Conservation (phyloP, 2,888 invertebrate genomes). For the Acrobeloides nanus region DNA sequence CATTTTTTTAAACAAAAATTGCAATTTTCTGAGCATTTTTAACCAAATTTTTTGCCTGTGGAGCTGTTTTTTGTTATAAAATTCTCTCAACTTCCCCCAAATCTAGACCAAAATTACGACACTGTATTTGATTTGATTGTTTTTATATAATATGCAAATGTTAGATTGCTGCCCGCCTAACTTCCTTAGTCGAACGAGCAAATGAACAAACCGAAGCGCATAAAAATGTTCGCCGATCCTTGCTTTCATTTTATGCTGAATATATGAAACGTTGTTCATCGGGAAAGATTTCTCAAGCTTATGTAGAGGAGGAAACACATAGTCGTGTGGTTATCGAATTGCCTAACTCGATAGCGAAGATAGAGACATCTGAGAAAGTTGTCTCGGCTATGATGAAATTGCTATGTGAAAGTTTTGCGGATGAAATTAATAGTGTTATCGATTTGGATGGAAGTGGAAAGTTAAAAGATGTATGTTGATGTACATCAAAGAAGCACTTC, state of each 20-base stretch:
- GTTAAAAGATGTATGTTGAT: constrained; percentile 3
- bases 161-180: constrained; percentile 9
- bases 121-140: no score
- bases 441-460: no score
- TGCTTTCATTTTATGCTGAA: constrained; percentile 12
- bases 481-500: not conserved
- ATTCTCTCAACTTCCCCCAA: no score
- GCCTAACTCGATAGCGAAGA: constrained; percentile 1
- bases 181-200: constrained; percentile 13
- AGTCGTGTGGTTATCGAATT: constrained; percentile 1
- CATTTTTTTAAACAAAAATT: no score
- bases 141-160: no score
- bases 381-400: constrained; percentile 15
- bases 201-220: constrained; percentile 10
- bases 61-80: no score
- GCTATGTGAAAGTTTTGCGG: constrained; percentile 15
- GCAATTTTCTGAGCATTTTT: no score
- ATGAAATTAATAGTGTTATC: constrained; percentile 1
- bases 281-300: not conserved
- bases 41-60: no score
- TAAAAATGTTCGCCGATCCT: constrained; percentile 4
- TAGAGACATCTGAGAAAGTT: constrained; percentile 10
- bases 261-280: constrained; percentile 6
- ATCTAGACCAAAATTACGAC: no score
- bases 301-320: not conserved